phyloP scores from a whole-genome alignment of 2,888 invertebrate genomes.

The Sesia apiformis region DNA sequence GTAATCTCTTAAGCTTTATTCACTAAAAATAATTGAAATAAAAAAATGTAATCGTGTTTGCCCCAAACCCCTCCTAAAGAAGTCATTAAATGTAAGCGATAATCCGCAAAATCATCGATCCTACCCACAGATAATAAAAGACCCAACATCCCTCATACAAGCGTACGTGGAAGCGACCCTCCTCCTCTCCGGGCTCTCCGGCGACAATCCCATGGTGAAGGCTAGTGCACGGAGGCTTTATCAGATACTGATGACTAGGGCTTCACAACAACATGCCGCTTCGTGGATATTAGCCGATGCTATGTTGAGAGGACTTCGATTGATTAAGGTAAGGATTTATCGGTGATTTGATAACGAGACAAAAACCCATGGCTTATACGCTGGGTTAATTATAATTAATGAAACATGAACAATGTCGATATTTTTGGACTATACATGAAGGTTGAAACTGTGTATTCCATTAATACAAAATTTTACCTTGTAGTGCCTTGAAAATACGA shows the following conservation, averaged over 20 bases:
- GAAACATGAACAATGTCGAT: too few relatives aligned
- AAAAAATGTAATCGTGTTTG: neutral
- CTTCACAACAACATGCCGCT: slow-evolving; percentile 40
- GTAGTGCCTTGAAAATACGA: too few relatives aligned
- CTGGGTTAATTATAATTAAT: too few relatives aligned
- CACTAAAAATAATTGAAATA: neutral
- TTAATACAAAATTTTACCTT: too few relatives aligned
- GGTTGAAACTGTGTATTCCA: too few relatives aligned
- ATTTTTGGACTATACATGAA: too few relatives aligned
- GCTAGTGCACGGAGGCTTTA: slow-evolving; percentile 56
- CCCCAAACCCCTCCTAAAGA: neutral
- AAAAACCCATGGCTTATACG: too few relatives aligned
- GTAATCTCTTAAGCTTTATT: too few relatives aligned
- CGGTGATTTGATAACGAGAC: too few relatives aligned
- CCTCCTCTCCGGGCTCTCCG: slow-evolving; percentile 59
- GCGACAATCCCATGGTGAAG: slow-evolving; percentile 4
- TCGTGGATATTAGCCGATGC: slow-evolving; percentile 76
- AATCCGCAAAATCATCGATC: neutral
- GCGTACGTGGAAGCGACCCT: slow-evolving; percentile 72
- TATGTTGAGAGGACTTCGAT: slow-evolving; percentile 77
- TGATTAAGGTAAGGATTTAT: slow-evolving; percentile 78
- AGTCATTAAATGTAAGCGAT: neutral
- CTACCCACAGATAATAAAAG: slow-evolving; percentile 19
- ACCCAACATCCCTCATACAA: slow-evolving; percentile 31
- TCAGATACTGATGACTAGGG: slow-evolving; percentile 50